Conservation (phyloP, 2,888 invertebrate species). For the Tetanocera ferruginea region DNA sequence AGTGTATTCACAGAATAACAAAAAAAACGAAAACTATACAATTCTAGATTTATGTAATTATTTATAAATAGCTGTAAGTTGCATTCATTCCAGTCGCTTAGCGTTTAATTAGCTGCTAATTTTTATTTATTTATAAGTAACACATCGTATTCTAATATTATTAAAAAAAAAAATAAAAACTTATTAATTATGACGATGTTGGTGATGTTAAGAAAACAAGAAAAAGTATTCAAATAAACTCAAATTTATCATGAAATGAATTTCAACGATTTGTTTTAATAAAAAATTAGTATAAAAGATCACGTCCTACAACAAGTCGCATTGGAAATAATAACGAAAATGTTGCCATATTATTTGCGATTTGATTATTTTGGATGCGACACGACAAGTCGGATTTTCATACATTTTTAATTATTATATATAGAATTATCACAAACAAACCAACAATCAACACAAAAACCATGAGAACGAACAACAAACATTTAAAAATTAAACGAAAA, state of each 20-base stretch:
- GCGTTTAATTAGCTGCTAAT: conserved; percentile 41
- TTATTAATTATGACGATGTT: not conserved
- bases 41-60: not conserved
- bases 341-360: no score
- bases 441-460: no score
- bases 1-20: no score
- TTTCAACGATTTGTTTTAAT: not conserved
- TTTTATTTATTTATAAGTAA: conserved; percentile 26
- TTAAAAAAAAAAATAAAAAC: not conserved
- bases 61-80: conserved; percentile 26
- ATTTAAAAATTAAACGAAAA: no score
- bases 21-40: not conserved
- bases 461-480: no score
- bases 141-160: not conserved
- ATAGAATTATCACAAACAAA: no score
- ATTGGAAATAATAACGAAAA: no score
- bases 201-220: not conserved
- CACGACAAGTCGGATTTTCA: no score
- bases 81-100: conserved; percentile 55
- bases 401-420: no score
- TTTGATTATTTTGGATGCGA: no score
- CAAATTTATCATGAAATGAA: not conserved
- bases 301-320: no score
- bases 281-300: no score
- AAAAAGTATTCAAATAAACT: not conserved